A percentile compares a stretch with the other conserved stretches of the same genome.
These are phyloP conservation scores for Hoplostethus atlanticus DNA, from an alignment of 2,797 vertebrate species.

Conservation along the genomic window DNA sequence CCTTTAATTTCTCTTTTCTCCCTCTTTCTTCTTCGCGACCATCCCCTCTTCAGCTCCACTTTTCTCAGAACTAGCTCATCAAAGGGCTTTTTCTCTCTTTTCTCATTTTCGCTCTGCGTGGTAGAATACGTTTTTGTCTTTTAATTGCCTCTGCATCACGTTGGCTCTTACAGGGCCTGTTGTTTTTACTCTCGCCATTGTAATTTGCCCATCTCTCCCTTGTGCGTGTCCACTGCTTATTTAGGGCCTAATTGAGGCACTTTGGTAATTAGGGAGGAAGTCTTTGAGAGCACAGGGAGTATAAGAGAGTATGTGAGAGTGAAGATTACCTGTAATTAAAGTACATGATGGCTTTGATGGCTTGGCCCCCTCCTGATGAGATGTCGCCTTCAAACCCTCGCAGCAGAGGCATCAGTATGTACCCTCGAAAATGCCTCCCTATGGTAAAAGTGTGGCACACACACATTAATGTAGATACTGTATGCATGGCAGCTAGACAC, in stretches of 20 bases:
- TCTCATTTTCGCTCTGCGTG: slow-evolving; percentile 75
- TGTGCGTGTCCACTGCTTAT: slow-evolving; percentile 76
- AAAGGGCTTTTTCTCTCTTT: slow-evolving; percentile 66
- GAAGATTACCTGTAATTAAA: slow-evolving; percentile 89
- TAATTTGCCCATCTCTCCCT: slow-evolving; percentile 80
- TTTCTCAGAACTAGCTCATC: slow-evolving; percentile 76
- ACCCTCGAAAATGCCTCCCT: slow-evolving; percentile 58
- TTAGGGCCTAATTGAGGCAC: slow-evolving; percentile 85
- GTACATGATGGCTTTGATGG: slow-evolving; percentile 87
- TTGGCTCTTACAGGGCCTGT: slow-evolving; percentile 71
- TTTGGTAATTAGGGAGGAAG: slow-evolving; percentile 86
- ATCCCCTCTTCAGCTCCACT: slow-evolving; percentile 80
- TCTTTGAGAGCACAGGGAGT: slow-evolving; percentile 80
- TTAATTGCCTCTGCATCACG: slow-evolving; percentile 81
- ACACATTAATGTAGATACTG: slow-evolving; percentile 14
- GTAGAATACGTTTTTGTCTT: slow-evolving; percentile 76
- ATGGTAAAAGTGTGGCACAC: slow-evolving; percentile 2
- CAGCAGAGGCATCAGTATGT: slow-evolving; percentile 57
- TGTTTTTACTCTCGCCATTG: slow-evolving; percentile 82
- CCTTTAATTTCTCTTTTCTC: slow-evolving; percentile 78
- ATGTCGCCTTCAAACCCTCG: slow-evolving; percentile 74
- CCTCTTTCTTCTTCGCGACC: slow-evolving; percentile 66
- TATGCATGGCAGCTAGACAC: slow-evolving; percentile 17
- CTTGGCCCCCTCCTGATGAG: slow-evolving; percentile 78
- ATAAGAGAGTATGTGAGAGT: slow-evolving; percentile 65